Percentiles rank a stretch among this genome's conserved stretches.
These are phyloP conservation scores for Manis javanica DNA, from an alignment of 2,797 vertebrate species.

Conservation along the genomic window DNA sequence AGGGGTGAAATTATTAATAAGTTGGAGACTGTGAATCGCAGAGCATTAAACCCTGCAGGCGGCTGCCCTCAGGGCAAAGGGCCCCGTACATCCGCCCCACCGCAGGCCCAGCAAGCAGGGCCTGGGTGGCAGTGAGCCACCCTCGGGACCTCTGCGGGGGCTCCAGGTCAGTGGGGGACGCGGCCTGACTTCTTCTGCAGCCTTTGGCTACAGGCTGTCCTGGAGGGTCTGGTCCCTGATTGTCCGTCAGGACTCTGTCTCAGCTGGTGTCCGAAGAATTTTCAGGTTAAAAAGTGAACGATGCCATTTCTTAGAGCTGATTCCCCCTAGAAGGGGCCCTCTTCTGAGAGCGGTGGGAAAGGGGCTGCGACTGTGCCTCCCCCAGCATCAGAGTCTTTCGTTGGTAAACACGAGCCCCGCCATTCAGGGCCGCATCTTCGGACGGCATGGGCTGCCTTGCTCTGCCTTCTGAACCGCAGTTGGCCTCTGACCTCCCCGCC, in stretches of 20 bases:
- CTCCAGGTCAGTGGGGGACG: not conserved
- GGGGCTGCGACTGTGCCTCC: not conserved
- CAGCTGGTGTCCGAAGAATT: not conserved
- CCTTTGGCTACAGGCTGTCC: not conserved
- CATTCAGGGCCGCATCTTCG: not conserved
- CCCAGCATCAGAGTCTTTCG: fast-evolving
- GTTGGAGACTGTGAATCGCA: not conserved
- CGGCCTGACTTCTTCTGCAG: not conserved
- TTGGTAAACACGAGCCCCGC: not conserved
- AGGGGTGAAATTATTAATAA: not conserved
- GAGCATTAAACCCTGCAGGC: fast-evolving
- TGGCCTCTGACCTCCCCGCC: not conserved
- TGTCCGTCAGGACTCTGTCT: fast-evolving
- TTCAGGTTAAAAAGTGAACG: not conserved
- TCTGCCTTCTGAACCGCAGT: not conserved
- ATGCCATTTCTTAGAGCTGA: not conserved
- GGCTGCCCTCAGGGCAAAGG: not conserved
- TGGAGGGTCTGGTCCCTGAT: not conserved
- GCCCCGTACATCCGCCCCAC: fast-evolving
- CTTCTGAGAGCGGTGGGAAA: not conserved
- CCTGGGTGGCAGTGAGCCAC: not conserved
- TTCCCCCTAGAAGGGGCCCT: not conserved
- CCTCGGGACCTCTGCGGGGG: fast-evolving
- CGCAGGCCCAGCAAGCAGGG: not conserved
- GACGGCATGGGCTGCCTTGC: not conserved